A percentile compares a stretch with the other conserved stretches of the same genome.
Conservation (phyloP, 2,113 vertebrate genomes). For the Urocynchramus pylzowi region DNA sequence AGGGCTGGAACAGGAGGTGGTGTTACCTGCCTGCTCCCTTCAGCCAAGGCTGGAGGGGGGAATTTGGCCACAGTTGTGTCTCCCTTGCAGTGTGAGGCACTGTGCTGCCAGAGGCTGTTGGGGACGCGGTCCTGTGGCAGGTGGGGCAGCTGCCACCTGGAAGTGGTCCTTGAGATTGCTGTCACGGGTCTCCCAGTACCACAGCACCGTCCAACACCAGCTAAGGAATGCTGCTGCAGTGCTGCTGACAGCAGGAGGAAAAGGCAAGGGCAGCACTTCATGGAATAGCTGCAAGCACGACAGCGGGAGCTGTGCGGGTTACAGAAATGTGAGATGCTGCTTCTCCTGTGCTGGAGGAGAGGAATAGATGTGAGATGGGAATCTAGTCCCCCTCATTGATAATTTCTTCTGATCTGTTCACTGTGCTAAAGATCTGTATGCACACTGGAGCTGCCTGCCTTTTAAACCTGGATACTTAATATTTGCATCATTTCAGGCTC, state of each 20-base stretch:
- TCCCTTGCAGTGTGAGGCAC: background rate
- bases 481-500: background rate
- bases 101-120: background rate
- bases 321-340: background rate
- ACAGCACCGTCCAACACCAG: background rate
- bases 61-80: background rate
- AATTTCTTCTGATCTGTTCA: background rate
- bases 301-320: background rate
- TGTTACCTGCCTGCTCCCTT: background rate
- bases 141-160: background rate
- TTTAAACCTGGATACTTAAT: background rate
- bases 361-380: background rate
- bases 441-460: background rate
- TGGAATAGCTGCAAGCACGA: background rate
- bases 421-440: background rate
- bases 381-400: background rate
- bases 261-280: background rate
- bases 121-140: background rate
- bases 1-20: background rate
- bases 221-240: background rate
- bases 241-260: background rate
- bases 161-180: background rate
- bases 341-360: background rate
- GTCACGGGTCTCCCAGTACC: rapidly evolving
- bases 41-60: background rate